Evolutionary conservation across 2,888 invertebrate species (phyloP).

Genomic region (Podotricha telesiphe): DNA sequence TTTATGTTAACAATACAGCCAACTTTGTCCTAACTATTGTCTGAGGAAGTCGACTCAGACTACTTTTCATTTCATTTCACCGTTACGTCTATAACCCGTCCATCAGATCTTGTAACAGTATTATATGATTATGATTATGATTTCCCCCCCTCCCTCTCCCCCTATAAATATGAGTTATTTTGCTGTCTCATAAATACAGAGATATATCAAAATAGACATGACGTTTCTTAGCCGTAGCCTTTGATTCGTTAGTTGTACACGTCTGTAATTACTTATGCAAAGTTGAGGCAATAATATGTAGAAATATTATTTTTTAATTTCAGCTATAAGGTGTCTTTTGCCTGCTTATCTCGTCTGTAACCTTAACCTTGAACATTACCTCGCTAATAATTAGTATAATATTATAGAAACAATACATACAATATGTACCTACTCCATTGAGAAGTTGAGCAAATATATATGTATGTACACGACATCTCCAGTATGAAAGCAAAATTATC

Average conservation of each 20-base stretch:
- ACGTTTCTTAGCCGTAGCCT: neutral
- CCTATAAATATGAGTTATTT: neutral
- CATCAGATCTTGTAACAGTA: neutral
- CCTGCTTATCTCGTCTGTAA: too few relatives aligned
- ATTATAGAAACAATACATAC: too few relatives aligned
- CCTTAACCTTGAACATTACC: too few relatives aligned
- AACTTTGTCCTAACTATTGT: neutral
- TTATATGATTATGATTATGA: neutral
- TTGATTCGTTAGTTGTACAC: neutral
- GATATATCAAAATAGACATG: neutral
- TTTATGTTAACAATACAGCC: neutral
- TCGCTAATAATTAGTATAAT: too few relatives aligned
- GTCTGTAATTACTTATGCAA: neutral
- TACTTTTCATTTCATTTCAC: conserved; percentile 21
- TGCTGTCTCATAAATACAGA: neutral
- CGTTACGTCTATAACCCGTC: conserved; percentile 13
- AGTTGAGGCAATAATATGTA: too few relatives aligned
- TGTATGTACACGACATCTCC: neutral
- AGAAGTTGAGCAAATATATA: too few relatives aligned
- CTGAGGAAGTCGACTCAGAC: neutral
- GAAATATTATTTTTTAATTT: too few relatives aligned
- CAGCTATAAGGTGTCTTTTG: too few relatives aligned
- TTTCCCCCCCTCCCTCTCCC: neutral
- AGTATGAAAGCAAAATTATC: conserved; percentile 9
- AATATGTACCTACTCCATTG: too few relatives aligned